Evolutionary conservation across 1,140 invertebrate species (phyloP).

Genomic region (Rhyzopertha dominica): DNA sequence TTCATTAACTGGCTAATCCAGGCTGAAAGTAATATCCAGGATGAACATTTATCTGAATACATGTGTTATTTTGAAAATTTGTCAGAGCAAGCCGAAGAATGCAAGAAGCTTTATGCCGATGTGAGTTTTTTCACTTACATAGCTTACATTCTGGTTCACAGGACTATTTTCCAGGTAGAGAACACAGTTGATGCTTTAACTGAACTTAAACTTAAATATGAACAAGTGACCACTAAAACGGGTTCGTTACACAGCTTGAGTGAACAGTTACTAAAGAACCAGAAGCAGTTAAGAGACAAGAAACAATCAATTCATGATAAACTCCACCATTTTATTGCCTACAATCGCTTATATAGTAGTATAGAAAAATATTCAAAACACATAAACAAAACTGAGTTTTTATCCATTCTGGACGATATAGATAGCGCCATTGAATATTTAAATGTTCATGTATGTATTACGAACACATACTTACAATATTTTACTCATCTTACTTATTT

Average conservation of each 20-base stretch:
- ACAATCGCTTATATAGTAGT: conserved; percentile 70
- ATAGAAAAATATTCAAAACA: conserved; percentile 64
- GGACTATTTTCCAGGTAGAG: conserved; percentile 55
- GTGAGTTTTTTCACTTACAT: conserved; percentile 39
- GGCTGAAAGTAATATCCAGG: conserved; percentile 42
- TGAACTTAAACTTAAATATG: conserved; percentile 70
- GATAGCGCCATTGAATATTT: conserved; percentile 86
- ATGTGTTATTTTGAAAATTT: conserved; percentile 33
- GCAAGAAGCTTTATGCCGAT: conserved; percentile 61
- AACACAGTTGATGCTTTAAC: conserved; percentile 65
- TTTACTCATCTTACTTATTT: conserved; percentile 22
- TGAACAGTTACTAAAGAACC: conserved; percentile 82
- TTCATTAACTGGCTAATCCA: conserved; percentile 41
- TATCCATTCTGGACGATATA: conserved; percentile 74
- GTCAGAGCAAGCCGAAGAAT: conserved; percentile 41
- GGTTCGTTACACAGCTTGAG: conserved; percentile 84
- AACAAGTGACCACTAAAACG: conserved; percentile 83
- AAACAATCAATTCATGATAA: conserved; percentile 75
- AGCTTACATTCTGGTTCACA: conserved; percentile 13
- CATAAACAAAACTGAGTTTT: conserved; percentile 73
- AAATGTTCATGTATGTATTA: conserved; percentile 66
- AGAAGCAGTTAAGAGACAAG: conserved; percentile 73
- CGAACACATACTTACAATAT: conserved; percentile 7
- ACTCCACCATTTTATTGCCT: conserved; percentile 83
- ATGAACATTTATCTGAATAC: conserved; percentile 42